Percentiles rank a stretch among this genome's conserved stretches.
These are phyloP conservation scores for Heliothis peltigera DNA, from an alignment of 2,888 invertebrate genomes.

Conservation along the genomic window DNA sequence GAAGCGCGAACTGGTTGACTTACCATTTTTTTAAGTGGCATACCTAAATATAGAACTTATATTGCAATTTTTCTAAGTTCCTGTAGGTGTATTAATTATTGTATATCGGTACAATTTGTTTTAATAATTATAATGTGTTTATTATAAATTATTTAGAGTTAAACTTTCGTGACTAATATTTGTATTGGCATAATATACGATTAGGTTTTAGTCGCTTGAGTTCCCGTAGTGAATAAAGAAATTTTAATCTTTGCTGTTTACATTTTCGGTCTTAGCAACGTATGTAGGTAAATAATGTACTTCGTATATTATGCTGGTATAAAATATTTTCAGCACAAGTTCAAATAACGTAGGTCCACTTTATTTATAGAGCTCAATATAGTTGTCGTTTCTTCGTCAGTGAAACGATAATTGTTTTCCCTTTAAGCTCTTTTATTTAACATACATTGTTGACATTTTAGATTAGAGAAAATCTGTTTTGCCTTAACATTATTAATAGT, in stretches of 20 bases:
- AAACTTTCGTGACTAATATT: constrained; percentile 80
- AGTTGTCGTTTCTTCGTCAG: constrained; percentile 76
- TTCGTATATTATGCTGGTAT: constrained; percentile 80
- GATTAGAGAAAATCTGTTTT: constrained; percentile 88
- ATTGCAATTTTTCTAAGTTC: constrained; percentile 90
- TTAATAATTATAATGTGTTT: constrained; percentile 87
- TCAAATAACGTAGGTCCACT: constrained; percentile 89
- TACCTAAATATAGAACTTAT: constrained; percentile 89
- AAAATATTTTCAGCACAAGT: constrained; percentile 86
- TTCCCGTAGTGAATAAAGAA: constrained; percentile 40
- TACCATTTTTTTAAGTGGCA: constrained; percentile 87
- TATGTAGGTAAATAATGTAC: constrained; percentile 48
- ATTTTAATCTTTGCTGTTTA: constrained; percentile 42
- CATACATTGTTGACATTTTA: constrained; percentile 89
- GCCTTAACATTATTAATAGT: constrained; percentile 88
- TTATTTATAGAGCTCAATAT: constrained; percentile 85
- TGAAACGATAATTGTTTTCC: constrained; percentile 75
- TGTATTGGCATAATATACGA: constrained; percentile 80
- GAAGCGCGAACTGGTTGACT: constrained; percentile 73
- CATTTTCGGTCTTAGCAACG: constrained; percentile 40
- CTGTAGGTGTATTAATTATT: constrained; percentile 89
- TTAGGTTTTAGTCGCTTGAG: constrained; percentile 45
- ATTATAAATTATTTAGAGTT: constrained; percentile 88
- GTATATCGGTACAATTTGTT: constrained; percentile 89
- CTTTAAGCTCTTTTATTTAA: constrained; percentile 88